Percentiles rank a stretch among this genome's conserved stretches.
These are phyloP conservation scores for Drosophila paramelanica DNA, from an alignment of 2,888 invertebrate species.

Conservation along the genomic window DNA sequence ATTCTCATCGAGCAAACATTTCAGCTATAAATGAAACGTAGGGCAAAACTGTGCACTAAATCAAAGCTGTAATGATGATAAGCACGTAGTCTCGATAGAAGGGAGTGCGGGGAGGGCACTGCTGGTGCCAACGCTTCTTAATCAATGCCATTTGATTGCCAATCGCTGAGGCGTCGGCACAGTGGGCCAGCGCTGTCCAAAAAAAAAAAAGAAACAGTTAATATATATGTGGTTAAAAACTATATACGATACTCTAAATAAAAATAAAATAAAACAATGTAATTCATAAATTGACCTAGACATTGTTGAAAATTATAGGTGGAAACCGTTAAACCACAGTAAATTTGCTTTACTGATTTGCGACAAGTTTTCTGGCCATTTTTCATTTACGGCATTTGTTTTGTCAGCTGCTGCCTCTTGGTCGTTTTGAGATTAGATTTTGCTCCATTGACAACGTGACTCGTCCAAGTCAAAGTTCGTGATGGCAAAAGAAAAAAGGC, in stretches of 20 bases:
- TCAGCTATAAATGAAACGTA: conserved; percentile 23
- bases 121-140: conserved; percentile 47
- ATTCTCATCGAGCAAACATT: conserved; percentile 33
- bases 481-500: conserved; percentile 22
- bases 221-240: too few species aligned
- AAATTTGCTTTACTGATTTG: conserved; percentile 29
- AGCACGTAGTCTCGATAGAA: conserved; percentile 65
- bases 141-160: conserved; percentile 75
- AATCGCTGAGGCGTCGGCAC: conserved; percentile 36
- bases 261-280: neutral
- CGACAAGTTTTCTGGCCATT: conserved; percentile 60
- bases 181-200: conserved; percentile 25
- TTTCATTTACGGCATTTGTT: conserved; percentile 77
- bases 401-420: conserved; percentile 62
- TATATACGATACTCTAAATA: neutral
- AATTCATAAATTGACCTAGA: neutral
- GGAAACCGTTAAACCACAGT: conserved; percentile 30
- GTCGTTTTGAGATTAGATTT: conserved; percentile 68
- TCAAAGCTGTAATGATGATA: conserved; percentile 78
- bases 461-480: conserved; percentile 32
- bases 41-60: conserved; percentile 61
- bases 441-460: conserved; percentile 64
- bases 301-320: neutral
- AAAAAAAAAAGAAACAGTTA: too few species aligned
- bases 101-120: neutral